phyloP scores from a whole-genome alignment of 2,113 vertebrate genomes.

The Otis tarda region DNA sequence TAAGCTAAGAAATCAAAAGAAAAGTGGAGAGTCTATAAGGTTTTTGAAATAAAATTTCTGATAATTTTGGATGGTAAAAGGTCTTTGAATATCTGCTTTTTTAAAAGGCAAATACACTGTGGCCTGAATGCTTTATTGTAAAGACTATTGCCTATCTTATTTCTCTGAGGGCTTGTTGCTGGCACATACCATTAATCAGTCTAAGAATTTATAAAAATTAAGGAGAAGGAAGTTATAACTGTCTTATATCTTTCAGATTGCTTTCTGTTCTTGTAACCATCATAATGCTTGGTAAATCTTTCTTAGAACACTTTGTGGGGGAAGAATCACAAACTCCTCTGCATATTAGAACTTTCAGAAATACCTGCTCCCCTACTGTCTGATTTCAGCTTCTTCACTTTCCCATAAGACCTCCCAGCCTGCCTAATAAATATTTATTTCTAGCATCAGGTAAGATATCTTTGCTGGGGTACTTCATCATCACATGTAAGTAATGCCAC shows the following conservation, averaged over 20 bases:
- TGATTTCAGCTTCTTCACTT: background rate
- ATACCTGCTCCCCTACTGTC: background rate
- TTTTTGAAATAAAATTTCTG: background rate
- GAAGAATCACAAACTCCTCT: background rate
- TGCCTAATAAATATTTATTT: background rate
- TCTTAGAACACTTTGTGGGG: background rate
- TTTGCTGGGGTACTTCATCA: background rate
- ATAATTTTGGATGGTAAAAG: background rate
- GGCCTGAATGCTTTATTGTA: background rate
- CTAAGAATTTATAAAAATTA: background rate
- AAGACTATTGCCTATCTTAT: background rate
- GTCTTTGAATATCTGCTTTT: background rate
- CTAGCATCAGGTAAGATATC: background rate
- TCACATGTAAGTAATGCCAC: background rate
- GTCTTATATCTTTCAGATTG: background rate
- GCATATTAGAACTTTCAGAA: background rate
- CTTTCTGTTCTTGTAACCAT: background rate
- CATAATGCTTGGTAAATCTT: background rate
- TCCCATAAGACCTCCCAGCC: background rate
- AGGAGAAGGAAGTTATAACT: background rate
- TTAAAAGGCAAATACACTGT: background rate
- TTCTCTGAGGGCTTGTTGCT: background rate
- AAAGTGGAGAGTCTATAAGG: background rate
- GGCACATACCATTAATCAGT: background rate
- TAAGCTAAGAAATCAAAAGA: background rate